These are phyloP conservation scores for Diplolepis rosae DNA, from an alignment of 2,888 invertebrate species.

Conservation along the genomic window DNA sequence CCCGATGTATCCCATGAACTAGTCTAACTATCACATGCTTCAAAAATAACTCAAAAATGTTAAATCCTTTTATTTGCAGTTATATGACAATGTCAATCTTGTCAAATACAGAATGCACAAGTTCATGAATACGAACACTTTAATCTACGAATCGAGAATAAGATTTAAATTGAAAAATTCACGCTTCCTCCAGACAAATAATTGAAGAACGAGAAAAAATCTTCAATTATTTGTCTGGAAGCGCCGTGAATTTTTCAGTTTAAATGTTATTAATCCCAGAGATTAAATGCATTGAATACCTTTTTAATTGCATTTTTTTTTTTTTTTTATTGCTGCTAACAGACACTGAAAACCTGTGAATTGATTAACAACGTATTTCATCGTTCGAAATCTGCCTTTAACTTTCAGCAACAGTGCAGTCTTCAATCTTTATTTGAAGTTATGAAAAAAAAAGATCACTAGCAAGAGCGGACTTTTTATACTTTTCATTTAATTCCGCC, in stretches of 20 bases:
- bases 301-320: neutral
- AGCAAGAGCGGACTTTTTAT: neutral
- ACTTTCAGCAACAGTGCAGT: neutral
- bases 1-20: too few species aligned
- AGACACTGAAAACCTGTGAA: too few species aligned
- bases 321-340: constrained; percentile 17
- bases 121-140: constrained; percentile 7
- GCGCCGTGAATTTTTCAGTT: too few species aligned
- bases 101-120: constrained; percentile 19
- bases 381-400: neutral
- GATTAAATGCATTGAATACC: too few species aligned
- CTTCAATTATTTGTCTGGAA: too few species aligned
- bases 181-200: too few species aligned
- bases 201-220: too few species aligned
- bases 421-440: neutral
- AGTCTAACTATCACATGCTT: too few species aligned
- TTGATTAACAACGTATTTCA: neutral
- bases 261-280: too few species aligned
- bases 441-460: neutral
- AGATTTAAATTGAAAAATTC: too few species aligned
- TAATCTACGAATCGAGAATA: neutral
- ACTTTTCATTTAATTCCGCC: constrained; percentile 5
- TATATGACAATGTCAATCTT: constrained; percentile 15
- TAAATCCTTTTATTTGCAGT: constrained; percentile 14
- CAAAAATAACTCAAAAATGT: constrained; percentile 22